These are phyloP conservation scores for Callocephalon fimbriatum DNA, from an alignment of 2,113 vertebrate genomes.

Conservation along the genomic window DNA sequence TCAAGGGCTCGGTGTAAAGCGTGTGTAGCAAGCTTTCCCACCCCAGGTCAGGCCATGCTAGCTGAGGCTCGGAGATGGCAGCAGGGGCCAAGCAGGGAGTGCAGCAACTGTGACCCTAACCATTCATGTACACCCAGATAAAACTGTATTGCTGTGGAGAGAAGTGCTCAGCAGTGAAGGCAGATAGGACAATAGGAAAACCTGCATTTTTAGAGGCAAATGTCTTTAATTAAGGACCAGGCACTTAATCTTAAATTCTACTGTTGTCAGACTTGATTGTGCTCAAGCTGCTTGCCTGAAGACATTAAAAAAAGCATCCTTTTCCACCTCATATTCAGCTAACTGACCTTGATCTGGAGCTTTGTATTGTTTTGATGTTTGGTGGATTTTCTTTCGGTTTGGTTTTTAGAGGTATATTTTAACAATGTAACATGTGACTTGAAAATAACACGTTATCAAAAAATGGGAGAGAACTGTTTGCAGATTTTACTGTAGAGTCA, in stretches of 20 bases:
- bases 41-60: not conserved
- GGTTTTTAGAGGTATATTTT: not conserved
- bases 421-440: not conserved
- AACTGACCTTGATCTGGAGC: not conserved
- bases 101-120: not conserved
- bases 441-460: not conserved
- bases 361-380: not conserved
- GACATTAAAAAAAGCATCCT: not conserved
- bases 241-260: not conserved
- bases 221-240: not conserved
- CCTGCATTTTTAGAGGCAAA: not conserved
- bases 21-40: not conserved
- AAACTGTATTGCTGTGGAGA: not conserved
- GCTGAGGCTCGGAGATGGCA: not conserved
- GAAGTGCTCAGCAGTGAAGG: not conserved
- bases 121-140: rapidly evolving
- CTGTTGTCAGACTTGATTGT: not conserved
- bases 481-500: not conserved
- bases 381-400: not conserved
- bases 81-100: not conserved
- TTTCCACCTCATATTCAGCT: not conserved
- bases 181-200: not conserved
- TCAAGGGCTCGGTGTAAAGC: rapidly evolving
- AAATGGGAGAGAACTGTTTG: not conserved
- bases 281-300: not conserved